Base-by-base conservation (phyloP, 2,888 invertebrate genomes). In the Andrena flavipes region DNA sequence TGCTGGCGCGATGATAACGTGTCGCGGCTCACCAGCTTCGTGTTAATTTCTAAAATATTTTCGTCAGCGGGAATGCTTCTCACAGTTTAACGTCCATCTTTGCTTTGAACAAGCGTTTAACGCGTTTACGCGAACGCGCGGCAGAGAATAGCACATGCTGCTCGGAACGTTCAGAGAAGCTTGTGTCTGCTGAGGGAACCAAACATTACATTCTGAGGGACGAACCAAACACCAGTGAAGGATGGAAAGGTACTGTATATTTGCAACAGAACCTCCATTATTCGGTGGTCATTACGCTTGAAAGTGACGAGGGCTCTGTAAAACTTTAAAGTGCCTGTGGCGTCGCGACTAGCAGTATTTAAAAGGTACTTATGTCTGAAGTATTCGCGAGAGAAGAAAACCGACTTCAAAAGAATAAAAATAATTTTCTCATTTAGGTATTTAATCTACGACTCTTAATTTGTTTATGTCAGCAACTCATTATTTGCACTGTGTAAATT, bases 21-120 rank as follows among this genome's bases (percentile, higher is more conserved):
- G 4, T 56, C 26, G 20, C 48, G 20, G n/a, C 2, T 42, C 5
- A 56, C 4, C 7, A n/a, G 1, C 23, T 3, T 13, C 7, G 42
- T 23, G 23, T 23, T 33, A 71, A 62, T 71, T 60, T 71, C 10
- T 48, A 10, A 48, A 60, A 70, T 70, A 48, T 30, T 60, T 13
- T 4, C 8, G 60, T 48, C 29, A 70, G 13, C 2, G n/a, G 20
- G 42, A 59, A 69, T 59, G 29, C 13, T 13, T 60, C 42, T 13
- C 7, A 20, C 16, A 2, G 6, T 26, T 10, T 26, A 0, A 3
- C 29, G 54, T 2, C 3, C 6, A 20, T 16, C n/a, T 7, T 35
- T 42, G n/a, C 29, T 42, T 69, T 69, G n/a, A 26, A n/a, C 5
- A 42, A 7, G 8, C 26, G 26, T 13, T 69, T 56, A 56, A 26